These are phyloP conservation scores for Gobionotothen gibberifrons DNA, from an alignment of 2,797 vertebrate species.

Conservation along the genomic window DNA sequence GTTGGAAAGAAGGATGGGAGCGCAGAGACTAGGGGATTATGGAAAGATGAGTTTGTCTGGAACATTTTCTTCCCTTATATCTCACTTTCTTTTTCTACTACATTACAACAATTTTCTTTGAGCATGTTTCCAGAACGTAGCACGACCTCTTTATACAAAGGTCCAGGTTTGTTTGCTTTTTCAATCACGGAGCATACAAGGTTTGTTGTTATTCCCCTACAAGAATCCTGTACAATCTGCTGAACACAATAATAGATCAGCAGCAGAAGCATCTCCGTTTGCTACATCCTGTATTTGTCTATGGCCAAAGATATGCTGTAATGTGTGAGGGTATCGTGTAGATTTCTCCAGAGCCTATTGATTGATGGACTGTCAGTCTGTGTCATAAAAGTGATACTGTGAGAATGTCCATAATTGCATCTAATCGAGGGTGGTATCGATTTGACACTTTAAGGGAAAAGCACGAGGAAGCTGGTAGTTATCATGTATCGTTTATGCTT, in stretches of 20 bases:
- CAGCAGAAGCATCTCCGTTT: conserved; percentile 31
- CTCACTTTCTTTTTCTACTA: conserved; percentile 62
- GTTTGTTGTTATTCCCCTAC: conserved; percentile 37
- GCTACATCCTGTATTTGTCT: conserved; percentile 23
- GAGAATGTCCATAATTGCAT: conserved; percentile 70
- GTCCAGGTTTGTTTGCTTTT: conserved; percentile 45
- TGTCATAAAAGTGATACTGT: conserved; percentile 67
- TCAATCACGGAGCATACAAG: conserved; percentile 30
- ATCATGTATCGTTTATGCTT: conserved; percentile 62
- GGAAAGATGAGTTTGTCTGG: conserved; percentile 81
- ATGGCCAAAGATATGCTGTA: conserved; percentile 14
- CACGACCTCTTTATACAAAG: conserved; percentile 44
- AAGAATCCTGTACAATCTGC: conserved; percentile 27
- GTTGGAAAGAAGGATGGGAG: conserved; percentile 75
- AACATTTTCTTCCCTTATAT: conserved; percentile 77
- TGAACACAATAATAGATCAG: conserved; percentile 46
- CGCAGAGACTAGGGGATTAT: conserved; percentile 80
- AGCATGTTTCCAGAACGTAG: conserved; percentile 54
- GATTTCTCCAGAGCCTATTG: conserved; percentile 57
- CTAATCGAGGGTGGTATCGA: conserved; percentile 75
- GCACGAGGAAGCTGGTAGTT: conserved; percentile 52
- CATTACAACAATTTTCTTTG: conserved; percentile 61
- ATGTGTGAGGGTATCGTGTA: conserved; percentile 45
- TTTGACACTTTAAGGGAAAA: conserved; percentile 60
- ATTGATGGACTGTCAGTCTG: conserved; percentile 76